Conservation (phyloP, 2,888 invertebrate genomes). For the Eretmocerus hayati region DNA sequence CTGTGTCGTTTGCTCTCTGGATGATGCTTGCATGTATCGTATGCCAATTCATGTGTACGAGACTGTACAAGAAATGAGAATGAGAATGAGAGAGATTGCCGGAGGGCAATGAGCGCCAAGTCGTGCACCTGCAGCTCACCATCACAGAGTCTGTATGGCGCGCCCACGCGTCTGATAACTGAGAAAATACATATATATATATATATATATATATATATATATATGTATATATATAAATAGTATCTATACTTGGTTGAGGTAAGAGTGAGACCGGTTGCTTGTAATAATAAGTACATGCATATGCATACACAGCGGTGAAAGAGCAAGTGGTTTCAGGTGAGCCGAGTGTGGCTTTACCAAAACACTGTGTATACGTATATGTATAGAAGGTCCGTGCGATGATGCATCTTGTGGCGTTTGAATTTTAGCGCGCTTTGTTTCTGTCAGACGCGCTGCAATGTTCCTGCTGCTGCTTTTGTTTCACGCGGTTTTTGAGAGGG, state of each 20-base stretch:
- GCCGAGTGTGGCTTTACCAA: neutral
- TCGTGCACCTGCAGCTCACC: constrained; percentile 18
- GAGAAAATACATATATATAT: too few species aligned
- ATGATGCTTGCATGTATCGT: too few species aligned
- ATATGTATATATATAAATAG: too few species aligned
- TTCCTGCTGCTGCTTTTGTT: constrained; percentile 1
- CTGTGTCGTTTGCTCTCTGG: too few species aligned
- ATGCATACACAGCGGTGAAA: too few species aligned
- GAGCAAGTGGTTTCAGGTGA: too few species aligned
- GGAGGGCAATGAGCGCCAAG: constrained; percentile 6
- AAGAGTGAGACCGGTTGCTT: too few species aligned
- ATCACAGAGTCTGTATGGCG: constrained; percentile 14
- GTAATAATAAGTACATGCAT: too few species aligned
- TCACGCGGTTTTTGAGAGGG: neutral
- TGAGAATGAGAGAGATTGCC: constrained; percentile 9
- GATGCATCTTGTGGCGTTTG: neutral
- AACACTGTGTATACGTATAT: neutral
- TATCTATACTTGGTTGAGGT: neutral
- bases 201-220: too few species aligned
- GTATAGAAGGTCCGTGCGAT: neutral
- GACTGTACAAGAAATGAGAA: neutral
- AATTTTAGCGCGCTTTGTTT: neutral
- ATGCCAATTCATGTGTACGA: too few species aligned
- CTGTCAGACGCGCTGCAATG: neutral
- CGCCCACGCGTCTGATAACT: constrained; percentile 20